These are phyloP conservation scores for Garra rufa DNA, from an alignment of 2,113 vertebrate species.

Conservation along the genomic window DNA sequence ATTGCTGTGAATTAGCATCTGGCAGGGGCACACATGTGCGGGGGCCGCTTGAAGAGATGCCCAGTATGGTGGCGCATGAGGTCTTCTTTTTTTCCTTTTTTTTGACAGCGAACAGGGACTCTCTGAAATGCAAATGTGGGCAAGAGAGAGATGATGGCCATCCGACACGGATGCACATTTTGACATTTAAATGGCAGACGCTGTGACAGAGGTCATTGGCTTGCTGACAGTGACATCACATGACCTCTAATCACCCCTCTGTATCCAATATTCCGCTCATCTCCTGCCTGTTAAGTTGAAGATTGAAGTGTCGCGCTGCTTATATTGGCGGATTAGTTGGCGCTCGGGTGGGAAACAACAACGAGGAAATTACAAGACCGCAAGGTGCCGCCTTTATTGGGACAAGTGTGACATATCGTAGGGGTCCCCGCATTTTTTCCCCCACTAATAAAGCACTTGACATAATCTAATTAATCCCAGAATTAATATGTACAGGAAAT, in stretches of 20 bases:
- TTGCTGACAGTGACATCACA: slow-evolving; percentile 55
- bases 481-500: slow-evolving; percentile 34
- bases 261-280: slow-evolving; percentile 35
- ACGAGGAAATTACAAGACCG: neutral
- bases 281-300: slow-evolving; percentile 36
- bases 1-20: slow-evolving; percentile 57
- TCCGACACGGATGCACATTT: slow-evolving; percentile 19
- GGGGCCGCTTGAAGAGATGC: slow-evolving; percentile 33
- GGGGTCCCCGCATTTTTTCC: neutral
- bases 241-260: slow-evolving; percentile 44
- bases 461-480: slow-evolving; percentile 31
- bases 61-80: slow-evolving; percentile 30
- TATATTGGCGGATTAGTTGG: slow-evolving; percentile 8
- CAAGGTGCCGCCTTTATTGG: neutral
- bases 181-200: slow-evolving; percentile 62
- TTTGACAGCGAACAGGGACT: slow-evolving; percentile 44
- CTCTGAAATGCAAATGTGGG: slow-evolving; percentile 55
- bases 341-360: slow-evolving; percentile 11
- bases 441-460: slow-evolving; percentile 11
- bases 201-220: slow-evolving; percentile 55
- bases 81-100: slow-evolving; percentile 24
- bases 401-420: neutral
- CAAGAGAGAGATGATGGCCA: slow-evolving; percentile 40
- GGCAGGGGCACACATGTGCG: slow-evolving; percentile 39
- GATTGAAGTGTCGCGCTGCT: slow-evolving; percentile 28